Percentiles rank a stretch among this genome's conserved stretches.
Evolutionary conservation across 2,797 vertebrate genomes (phyloP).

Genomic region (Hapalemur alaotrensis): DNA sequence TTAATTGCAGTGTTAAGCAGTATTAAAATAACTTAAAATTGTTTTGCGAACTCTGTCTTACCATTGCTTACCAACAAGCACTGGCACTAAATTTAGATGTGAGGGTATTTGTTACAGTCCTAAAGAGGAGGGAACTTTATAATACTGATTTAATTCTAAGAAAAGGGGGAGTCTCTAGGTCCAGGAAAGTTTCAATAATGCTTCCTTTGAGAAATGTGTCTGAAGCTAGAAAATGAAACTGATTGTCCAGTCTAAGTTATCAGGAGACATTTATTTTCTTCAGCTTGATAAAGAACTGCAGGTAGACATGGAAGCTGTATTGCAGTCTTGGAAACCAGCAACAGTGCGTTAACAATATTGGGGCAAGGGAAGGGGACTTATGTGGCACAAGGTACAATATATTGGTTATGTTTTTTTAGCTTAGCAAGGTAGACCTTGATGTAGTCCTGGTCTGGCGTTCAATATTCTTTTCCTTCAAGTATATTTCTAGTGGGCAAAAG

Average conservation of each 20-base stretch:
- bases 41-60: neutral
- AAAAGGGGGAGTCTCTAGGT: neutral
- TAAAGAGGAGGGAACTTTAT: neutral
- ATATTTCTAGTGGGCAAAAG: neutral
- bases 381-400: neutral
- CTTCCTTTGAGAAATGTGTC: slow-evolving; percentile 25
- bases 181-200: neutral
- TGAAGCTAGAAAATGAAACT: neutral
- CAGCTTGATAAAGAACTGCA: neutral
- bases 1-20: neutral
- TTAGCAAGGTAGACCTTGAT: neutral
- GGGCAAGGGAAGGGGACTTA: neutral
- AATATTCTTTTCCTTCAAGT: neutral
- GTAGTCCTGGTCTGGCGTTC: neutral
- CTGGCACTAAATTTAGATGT: neutral
- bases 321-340: neutral
- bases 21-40: neutral
- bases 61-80: neutral
- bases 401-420: neutral
- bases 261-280: neutral
- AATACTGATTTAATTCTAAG: slow-evolving; percentile 8
- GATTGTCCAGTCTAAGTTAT: neutral
- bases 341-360: neutral
- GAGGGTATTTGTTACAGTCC: neutral
- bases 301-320: neutral